These are phyloP conservation scores for Flabesymbios commensalis DNA, from an alignment of 2,888 invertebrate species.

Conservation along the genomic window DNA sequence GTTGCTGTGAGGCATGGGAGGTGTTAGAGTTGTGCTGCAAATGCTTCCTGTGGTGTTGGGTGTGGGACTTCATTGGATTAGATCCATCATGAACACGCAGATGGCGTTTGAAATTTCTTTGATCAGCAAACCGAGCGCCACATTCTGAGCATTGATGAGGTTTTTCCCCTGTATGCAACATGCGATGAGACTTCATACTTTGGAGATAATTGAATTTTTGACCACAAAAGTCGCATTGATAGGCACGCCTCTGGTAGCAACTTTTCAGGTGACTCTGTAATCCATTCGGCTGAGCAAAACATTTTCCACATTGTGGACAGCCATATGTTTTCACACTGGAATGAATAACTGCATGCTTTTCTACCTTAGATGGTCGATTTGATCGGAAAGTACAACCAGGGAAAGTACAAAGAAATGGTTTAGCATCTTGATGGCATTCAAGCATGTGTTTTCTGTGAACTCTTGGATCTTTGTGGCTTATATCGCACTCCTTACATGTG, in stretches of 20 bases:
- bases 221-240: slow-evolving; percentile 43
- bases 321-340: slow-evolving; percentile 35
- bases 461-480: slow-evolving; percentile 29
- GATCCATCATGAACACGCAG: slow-evolving; percentile 44
- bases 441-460: slow-evolving; percentile 34
- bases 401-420: slow-evolving; percentile 39
- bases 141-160: slow-evolving; percentile 42
- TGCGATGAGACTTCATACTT: slow-evolving; percentile 36
- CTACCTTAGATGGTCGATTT: slow-evolving; percentile 35
- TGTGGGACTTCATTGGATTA: no score
- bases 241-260: slow-evolving; percentile 37
- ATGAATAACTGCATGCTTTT: slow-evolving; percentile 41
- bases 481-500: slow-evolving; percentile 36
- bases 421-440: slow-evolving; percentile 32
- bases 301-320: slow-evolving; percentile 41
- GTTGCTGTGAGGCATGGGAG: no score
- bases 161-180: slow-evolving; percentile 41
- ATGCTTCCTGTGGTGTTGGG: no score
- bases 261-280: slow-evolving; percentile 37
- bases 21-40: no score
- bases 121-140: slow-evolving; percentile 41
- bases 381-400: slow-evolving; percentile 38
- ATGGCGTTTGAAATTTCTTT: slow-evolving; percentile 44
- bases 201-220: slow-evolving; percentile 41
- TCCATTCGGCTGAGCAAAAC: slow-evolving; percentile 39